These are phyloP conservation scores for Petrocephalus schoutedeni DNA, from an alignment of 2,797 vertebrate species.

Conservation along the genomic window DNA sequence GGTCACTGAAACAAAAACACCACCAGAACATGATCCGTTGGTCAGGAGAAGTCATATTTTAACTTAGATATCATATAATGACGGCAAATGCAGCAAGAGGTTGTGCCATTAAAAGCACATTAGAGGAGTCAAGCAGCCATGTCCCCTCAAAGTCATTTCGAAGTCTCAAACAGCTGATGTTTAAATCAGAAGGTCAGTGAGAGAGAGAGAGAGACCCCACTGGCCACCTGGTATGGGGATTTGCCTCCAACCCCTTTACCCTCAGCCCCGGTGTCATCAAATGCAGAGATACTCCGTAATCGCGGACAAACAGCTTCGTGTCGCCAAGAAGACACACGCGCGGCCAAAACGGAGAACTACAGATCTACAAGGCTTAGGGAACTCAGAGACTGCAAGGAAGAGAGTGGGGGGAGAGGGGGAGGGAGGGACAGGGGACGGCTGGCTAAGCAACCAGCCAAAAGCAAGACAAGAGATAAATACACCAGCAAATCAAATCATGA, in stretches of 20 bases:
- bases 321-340: neutral
- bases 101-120: neutral
- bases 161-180: neutral
- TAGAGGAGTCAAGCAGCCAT: neutral
- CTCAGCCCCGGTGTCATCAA: neutral
- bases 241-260: neutral
- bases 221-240: neutral
- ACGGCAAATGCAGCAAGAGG: neutral
- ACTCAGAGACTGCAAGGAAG: neutral
- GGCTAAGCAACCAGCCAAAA: neutral
- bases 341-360: neutral
- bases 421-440: neutral
- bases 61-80: neutral
- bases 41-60: neutral
- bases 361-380: neutral
- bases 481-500: neutral
- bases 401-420: neutral
- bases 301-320: neutral
- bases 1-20: neutral
- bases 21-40: neutral
- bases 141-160: neutral
- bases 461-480: neutral
- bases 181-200: neutral
- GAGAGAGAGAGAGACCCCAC: neutral
- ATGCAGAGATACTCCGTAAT: neutral